Evolutionary conservation across 2,797 vertebrate species (phyloP), one percentile per base, ranked within the genome.

Genomic region (Fringilla coelebs): DNA sequence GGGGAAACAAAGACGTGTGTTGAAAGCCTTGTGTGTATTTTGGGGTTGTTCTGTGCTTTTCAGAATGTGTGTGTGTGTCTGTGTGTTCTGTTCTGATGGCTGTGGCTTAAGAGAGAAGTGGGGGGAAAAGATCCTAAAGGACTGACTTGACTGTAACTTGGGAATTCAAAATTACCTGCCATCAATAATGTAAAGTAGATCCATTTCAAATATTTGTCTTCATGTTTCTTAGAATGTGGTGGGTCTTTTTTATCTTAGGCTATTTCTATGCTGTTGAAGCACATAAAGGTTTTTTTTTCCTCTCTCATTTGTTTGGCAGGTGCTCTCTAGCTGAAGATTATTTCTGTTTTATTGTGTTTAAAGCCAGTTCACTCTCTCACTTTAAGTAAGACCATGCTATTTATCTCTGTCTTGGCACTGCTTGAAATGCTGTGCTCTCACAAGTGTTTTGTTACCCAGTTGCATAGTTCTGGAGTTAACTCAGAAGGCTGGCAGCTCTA

Each of bases 361-460:
- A 90, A 89, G 28, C 31, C 40, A 58, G 51, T 60, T 90, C 31
- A 15, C 11, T 40, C 24, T 78, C 51, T 52, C 11, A 20, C 51
- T 91, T 79, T 29, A 61, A 88, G 67, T 38, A 51, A 85, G 90
- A 71, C 83, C 70, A 54, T 1, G 1, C 49, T 74, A 10, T 87
- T 95, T 92, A 36, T 86, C 75, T 85, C 67, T 75, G 51, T 80
- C 83, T 90, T 92, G 92, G 91, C 76, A 26, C 9, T 74, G 80
- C 43, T 89, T 74, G 68, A 34, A 86, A 65, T 77, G 70, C 57
- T 96, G 51, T 62, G 43, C 68, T 92, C 91, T 95, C 79, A 83
- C 73, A 95, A 93, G 70, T 89, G 86, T 96, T 95, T 74, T 94
- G 79, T 97, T 95, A 96, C 79, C 6, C 65, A 54, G 46, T 68